Percentiles rank a stretch among this genome's conserved stretches.
phyloP scores from a whole-genome alignment of 2,888 invertebrate genomes.

The Timema podura region DNA sequence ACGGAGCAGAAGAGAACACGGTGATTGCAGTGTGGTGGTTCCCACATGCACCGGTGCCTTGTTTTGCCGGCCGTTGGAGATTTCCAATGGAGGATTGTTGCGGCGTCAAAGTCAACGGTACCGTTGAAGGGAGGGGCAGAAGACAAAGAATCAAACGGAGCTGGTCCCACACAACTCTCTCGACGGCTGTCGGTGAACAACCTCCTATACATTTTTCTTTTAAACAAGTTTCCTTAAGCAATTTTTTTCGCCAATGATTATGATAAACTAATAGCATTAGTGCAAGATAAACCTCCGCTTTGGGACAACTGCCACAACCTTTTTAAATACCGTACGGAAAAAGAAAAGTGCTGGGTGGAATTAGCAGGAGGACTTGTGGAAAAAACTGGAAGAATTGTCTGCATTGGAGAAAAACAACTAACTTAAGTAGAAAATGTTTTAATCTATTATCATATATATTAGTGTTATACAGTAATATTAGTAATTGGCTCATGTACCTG shows the following conservation, averaged over 20 bases:
- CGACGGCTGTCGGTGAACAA: neutral
- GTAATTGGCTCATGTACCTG: too few relatives aligned
- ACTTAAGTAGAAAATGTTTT: neutral
- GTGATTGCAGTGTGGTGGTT: neutral
- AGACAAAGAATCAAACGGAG: slow-evolving; percentile 1
- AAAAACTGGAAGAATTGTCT: neutral
- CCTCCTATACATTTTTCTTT: neutral
- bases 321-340: neutral
- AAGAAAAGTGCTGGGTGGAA: slow-evolving; percentile 5
- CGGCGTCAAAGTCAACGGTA: neutral
- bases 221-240: too few relatives aligned
- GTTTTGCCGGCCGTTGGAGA: slow-evolving; percentile 12
- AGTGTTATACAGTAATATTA: neutral
- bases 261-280: slow-evolving; percentile 8
- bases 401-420: neutral
- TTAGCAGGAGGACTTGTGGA: neutral
- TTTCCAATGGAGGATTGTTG: slow-evolving; percentile 3
- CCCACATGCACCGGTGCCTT: neutral
- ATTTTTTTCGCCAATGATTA: neutral
- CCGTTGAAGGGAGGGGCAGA: neutral
- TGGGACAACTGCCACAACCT: neutral
- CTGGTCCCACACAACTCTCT: neutral
- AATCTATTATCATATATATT: neutral
- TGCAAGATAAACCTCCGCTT: slow-evolving; percentile 8
- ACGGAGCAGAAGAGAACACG: slow-evolving; percentile 10